phyloP scores from a whole-genome alignment of 2,888 invertebrate species.

The Epistrophella euchroma region DNA sequence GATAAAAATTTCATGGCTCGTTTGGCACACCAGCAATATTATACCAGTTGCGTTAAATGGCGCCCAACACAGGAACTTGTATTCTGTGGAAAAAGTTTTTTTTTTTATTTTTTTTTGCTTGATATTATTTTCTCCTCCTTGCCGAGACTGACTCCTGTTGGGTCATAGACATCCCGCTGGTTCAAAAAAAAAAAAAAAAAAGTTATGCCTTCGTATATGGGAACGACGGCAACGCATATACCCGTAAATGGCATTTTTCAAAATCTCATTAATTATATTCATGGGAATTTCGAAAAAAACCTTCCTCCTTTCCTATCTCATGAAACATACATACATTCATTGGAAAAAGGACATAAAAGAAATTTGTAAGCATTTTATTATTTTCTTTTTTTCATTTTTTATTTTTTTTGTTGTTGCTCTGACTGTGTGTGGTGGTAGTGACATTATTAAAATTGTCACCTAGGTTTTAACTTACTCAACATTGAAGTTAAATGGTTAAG shows the following conservation, averaged over 20 bases:
- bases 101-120: constrained; percentile 9
- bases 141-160: constrained; percentile 21
- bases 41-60: constrained; percentile 68
- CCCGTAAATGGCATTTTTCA: constrained; percentile 71
- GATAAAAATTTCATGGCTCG: constrained; percentile 74
- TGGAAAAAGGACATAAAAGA: constrained; percentile 53
- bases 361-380: constrained; percentile 70
- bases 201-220: constrained; percentile 21
- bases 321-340: constrained; percentile 32
- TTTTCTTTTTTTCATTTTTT: constrained; percentile 23
- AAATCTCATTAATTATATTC: constrained; percentile 76
- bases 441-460: constrained; percentile 74
- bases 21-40: constrained; percentile 58
- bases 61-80: constrained; percentile 38
- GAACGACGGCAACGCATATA: constrained; percentile 28
- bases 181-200: constrained; percentile 13
- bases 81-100: constrained; percentile 1
- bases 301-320: constrained; percentile 17
- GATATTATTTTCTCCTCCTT: constrained; percentile 1
- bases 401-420: constrained; percentile 27
- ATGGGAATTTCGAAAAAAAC: constrained; percentile 72
- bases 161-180: constrained; percentile 64
- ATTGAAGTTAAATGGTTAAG: constrained; percentile 47
- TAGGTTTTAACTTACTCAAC: constrained; percentile 63
- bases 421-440: constrained; percentile 51